These are phyloP conservation scores for Beris morrisii DNA, from an alignment of 2,888 invertebrate species.

Conservation along the genomic window DNA sequence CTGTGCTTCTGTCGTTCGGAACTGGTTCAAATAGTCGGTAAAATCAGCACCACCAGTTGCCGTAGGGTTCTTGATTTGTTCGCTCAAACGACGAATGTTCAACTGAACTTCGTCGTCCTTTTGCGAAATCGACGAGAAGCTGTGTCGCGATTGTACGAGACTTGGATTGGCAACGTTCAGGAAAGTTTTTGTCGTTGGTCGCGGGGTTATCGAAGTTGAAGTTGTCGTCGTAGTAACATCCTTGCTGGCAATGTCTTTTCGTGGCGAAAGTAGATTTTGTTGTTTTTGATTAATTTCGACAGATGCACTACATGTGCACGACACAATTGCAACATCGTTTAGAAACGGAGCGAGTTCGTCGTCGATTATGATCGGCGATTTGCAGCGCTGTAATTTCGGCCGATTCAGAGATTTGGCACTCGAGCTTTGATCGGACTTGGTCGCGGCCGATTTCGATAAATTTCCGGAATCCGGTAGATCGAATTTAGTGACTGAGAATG, in stretches of 20 bases:
- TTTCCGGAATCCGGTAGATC: constrained; percentile 39
- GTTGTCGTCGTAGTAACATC: constrained; percentile 27
- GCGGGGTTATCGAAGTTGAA: constrained; percentile 23
- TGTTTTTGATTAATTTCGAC: constrained; percentile 33
- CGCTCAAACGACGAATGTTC: constrained; percentile 53
- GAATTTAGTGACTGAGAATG: constrained; percentile 44
- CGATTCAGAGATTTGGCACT: constrained; percentile 37
- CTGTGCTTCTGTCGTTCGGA: constrained; percentile 44
- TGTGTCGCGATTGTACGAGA: constrained; percentile 50
- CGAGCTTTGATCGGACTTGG: constrained; percentile 31
- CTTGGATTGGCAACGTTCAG: constrained; percentile 48
- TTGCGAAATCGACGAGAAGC: constrained; percentile 48
- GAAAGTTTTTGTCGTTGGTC: constrained; percentile 42
- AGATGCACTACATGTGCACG: constrained; percentile 37
- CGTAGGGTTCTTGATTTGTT: constrained; percentile 46
- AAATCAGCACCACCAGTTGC: constrained; percentile 41
- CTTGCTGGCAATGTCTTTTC: constrained; percentile 21
- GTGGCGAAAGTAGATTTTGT: constrained; percentile 40
- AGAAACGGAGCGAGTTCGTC: constrained; percentile 40
- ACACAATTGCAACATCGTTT: constrained; percentile 10
- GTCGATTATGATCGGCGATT: constrained; percentile 44
- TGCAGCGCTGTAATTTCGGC: constrained; percentile 46
- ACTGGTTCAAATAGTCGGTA: constrained; percentile 46
- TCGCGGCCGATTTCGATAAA: neutral
- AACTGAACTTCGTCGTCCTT: constrained; percentile 51